Evolutionary conservation across 2,113 vertebrate species (phyloP).

Genomic region (Rutilus rutilus): DNA sequence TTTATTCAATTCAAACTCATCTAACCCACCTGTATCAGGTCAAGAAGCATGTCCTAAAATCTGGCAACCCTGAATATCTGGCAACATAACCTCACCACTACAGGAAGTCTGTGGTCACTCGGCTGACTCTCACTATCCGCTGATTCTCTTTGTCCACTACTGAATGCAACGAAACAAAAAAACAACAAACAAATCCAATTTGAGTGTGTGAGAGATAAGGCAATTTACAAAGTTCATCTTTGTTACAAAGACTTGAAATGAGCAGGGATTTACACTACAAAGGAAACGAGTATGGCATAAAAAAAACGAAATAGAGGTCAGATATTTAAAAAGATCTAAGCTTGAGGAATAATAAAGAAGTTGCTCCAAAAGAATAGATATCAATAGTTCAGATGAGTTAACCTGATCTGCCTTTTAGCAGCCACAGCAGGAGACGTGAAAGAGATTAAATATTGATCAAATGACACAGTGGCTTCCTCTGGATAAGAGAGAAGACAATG

Average conservation of each 20-base stretch:
- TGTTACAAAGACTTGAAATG: neutral
- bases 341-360: neutral
- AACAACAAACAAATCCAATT: neutral
- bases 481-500: slow-evolving; percentile 11
- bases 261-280: neutral
- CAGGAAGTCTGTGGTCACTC: slow-evolving; percentile 14
- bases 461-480: slow-evolving; percentile 32
- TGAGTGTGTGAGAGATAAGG: neutral
- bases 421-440: slow-evolving; percentile 17
- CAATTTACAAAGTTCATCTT: neutral
- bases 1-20: slow-evolving; percentile 1
- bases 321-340: neutral
- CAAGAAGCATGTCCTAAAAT: slow-evolving; percentile 30
- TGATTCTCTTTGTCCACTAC: neutral
- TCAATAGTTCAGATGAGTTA: slow-evolving; percentile 24
- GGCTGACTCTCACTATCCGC: neutral
- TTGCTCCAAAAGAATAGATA: neutral
- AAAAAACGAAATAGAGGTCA: neutral
- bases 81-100: slow-evolving; percentile 11
- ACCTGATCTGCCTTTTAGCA: slow-evolving; percentile 17
- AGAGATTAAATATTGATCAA: slow-evolving; percentile 39
- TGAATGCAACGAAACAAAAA: neutral
- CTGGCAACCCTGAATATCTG: slow-evolving; percentile 21
- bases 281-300: neutral
- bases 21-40: slow-evolving; percentile 26